Conservation (phyloP, 1,140 invertebrate genomes). For the Melipona quadrifasciata region DNA sequence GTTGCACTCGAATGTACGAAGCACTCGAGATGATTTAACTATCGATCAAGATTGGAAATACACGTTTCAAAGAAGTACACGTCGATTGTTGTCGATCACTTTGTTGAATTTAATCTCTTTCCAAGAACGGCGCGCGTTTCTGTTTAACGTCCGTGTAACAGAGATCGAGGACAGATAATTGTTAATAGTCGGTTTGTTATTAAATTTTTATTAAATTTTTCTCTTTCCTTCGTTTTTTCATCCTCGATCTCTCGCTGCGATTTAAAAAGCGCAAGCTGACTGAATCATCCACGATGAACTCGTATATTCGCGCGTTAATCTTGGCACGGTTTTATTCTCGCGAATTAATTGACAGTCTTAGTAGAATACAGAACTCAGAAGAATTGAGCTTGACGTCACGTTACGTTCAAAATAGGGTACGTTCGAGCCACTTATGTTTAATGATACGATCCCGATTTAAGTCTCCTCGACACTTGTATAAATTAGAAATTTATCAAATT, state of each 20-base stretch:
- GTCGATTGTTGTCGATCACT: not conserved
- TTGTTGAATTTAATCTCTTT: not conserved
- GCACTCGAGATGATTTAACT: not conserved
- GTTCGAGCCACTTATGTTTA: not conserved
- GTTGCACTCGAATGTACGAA: not conserved
- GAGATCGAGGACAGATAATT: slow-evolving; percentile 8
- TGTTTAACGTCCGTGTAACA: not conserved
- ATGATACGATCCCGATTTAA: not conserved
- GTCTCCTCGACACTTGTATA: not conserved
- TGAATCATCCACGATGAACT: slow-evolving; percentile 22
- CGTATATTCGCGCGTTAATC: no score
- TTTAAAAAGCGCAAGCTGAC: not conserved
- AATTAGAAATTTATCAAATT: not conserved
- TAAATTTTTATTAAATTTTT: not conserved
- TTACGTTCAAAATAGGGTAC: not conserved
- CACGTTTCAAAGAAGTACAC: not conserved
- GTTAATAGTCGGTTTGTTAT: slow-evolving; percentile 12
- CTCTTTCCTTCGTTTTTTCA: not conserved
- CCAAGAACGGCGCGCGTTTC: not conserved
- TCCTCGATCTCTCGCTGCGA: no score
- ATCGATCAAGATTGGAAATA: not conserved
- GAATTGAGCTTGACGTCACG: not conserved
- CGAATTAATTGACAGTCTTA: not conserved
- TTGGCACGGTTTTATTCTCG: not conserved
- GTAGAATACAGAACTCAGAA: not conserved